Conservation (phyloP, 2,888 invertebrate species). For the Clivina fossor region DNA sequence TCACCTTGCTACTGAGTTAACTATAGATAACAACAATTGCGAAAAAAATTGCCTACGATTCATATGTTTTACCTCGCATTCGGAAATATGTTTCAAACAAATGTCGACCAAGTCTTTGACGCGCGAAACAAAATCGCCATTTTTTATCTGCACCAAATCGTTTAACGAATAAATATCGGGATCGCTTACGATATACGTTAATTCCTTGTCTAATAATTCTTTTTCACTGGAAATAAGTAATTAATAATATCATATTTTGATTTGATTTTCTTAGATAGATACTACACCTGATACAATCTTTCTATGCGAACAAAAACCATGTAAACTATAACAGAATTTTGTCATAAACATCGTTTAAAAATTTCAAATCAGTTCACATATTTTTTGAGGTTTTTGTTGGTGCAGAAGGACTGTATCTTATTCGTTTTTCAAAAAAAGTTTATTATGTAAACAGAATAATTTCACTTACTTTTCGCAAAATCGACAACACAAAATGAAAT, state of each 20-base stretch:
- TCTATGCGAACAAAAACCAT: too few relatives aligned
- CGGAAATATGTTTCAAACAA: slow-evolving; percentile 63
- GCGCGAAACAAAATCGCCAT: slow-evolving; percentile 60
- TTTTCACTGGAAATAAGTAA: slow-evolving; percentile 56
- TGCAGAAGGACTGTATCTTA: too few relatives aligned
- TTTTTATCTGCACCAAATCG: slow-evolving; percentile 67
- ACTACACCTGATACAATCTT: too few relatives aligned
- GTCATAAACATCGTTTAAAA: too few relatives aligned
- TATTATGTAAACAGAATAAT: neutral
- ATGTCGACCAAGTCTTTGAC: slow-evolving; percentile 61
- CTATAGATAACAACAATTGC: too few relatives aligned
- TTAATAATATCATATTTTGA: slow-evolving; percentile 24
- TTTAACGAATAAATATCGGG: slow-evolving; percentile 72
- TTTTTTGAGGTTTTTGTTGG: neutral
- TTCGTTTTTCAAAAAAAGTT: too few relatives aligned
- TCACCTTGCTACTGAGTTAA: too few relatives aligned
- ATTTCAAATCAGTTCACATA: too few relatives aligned
- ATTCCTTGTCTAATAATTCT: slow-evolving; percentile 60
- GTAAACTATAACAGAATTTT: too few relatives aligned
- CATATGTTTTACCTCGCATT: slow-evolving; percentile 51
- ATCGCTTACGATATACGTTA: slow-evolving; percentile 63
- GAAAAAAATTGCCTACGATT: too few relatives aligned
- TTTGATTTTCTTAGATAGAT: too few relatives aligned
- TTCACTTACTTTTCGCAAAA: slow-evolving; percentile 62
- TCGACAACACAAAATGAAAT: slow-evolving; percentile 71